Evolutionary conservation across 23 tunicate species (phyloP), one percentile per base, ranked within the genome.

Genomic region (Botrylloides violaceus): DNA sequence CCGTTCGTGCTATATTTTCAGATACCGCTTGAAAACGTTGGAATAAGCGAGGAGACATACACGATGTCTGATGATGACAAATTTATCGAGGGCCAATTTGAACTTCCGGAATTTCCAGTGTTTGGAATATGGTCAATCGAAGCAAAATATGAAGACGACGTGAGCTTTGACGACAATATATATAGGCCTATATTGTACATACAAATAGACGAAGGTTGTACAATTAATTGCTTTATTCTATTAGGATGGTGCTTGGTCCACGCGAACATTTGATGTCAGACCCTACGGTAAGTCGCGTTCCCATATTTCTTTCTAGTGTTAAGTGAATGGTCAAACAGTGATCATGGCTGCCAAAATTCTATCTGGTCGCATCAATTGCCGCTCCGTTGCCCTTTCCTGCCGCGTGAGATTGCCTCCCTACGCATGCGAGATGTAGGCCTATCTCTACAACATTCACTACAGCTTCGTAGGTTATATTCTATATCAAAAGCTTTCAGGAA

Each of bases 71-170:
- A 2, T 9, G 34, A 79, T 49, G 6, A 26, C 20, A 64, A 64
- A 66, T 47, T 71, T 28, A 65, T 84, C 57, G 73, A 78, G 7
- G 22, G 24, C 48, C 21, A 36, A 50, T 85, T 66, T 32, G 71
- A 66, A 9, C n/a, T 85, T n/a, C 77, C 70, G 2, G 84, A 79
- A 58, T 73, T 72, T 61, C 94, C 94, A 28, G 80, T 58, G 22
- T 79, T 30, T 29, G 94, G 94, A 34, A 23, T 47, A 0, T 85
- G 94, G 94, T 56, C 71, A 15, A 61, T 79, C 1, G 84, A 85
- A 85, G 94, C 65, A 35, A 39, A 32, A 22, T 85, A 79, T 33
- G 34, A 33, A 21, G 59, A 76, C 2, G 61, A 71, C 3, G 77
- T 79, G 58, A 37, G 58, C 65, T n/a, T n/a, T n/a, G n/a, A n/a